Conservation (phyloP, 1,140 invertebrate species). For the Lepidotrigona ventralis region DNA sequence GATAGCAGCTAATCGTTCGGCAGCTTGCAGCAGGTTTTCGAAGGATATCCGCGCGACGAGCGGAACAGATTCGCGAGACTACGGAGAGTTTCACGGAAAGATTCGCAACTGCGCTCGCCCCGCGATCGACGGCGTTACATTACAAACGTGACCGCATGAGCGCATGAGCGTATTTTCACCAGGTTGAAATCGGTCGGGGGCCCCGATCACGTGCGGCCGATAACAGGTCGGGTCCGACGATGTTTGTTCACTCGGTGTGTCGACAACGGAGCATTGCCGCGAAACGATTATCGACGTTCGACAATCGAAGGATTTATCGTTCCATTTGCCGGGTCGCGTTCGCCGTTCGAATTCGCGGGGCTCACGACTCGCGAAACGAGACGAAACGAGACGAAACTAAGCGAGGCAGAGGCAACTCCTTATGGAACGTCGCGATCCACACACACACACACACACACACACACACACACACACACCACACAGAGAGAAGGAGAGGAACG, state of each 20-base stretch:
- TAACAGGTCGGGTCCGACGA: constrained; percentile 63
- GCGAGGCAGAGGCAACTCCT: constrained; percentile 35
- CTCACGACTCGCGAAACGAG: constrained; percentile 19
- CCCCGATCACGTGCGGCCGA: constrained; percentile 67
- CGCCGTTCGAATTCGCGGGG: constrained; percentile 55
- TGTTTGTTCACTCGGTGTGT: constrained; percentile 60
- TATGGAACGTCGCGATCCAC: constrained; percentile 30
- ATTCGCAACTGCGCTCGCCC: not conserved
- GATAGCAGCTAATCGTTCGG: no score
- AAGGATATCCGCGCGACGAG: not conserved
- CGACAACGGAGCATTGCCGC: constrained; percentile 56
- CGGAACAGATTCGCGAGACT: no score
- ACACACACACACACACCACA: no score
- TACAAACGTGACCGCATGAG: constrained; percentile 55
- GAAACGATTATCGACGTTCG: constrained; percentile 68
- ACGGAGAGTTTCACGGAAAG: constrained; percentile 21
- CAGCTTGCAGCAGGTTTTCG: not conserved
- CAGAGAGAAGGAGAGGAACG: constrained; percentile 3
- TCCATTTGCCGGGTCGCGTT: constrained; percentile 54
- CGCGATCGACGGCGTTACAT: constrained; percentile 37
- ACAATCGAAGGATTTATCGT: constrained; percentile 72
- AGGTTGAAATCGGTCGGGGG: constrained; percentile 43
- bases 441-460: not conserved
- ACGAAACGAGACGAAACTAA: not conserved
- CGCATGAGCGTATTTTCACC: constrained; percentile 41